A percentile compares a stretch with the other conserved stretches of the same genome.
phyloP scores from a whole-genome alignment of 2,888 invertebrate species.

The Chironomus tentans region DNA sequence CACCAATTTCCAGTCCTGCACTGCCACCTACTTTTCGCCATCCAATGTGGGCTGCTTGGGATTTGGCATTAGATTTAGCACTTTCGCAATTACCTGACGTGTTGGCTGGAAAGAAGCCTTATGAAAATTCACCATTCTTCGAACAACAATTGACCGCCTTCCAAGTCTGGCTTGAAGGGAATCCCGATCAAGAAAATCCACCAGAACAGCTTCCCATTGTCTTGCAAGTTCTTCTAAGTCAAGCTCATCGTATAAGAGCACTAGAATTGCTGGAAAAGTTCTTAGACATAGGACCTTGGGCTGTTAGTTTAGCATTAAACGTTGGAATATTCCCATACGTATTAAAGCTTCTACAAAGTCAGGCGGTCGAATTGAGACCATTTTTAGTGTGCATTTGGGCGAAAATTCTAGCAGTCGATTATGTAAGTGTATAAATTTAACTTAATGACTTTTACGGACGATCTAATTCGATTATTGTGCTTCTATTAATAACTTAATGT shows the following conservation, averaged over 20 bases:
- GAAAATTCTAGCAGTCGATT: constrained; percentile 93
- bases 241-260: constrained; percentile 85
- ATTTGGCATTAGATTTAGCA: constrained; percentile 89
- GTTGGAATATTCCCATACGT: constrained; percentile 99
- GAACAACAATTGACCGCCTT: constrained; percentile 97
- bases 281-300: constrained; percentile 91
- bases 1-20: constrained; percentile 86
- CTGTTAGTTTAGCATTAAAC: constrained; percentile 88
- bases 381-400: constrained; percentile 98
- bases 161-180: constrained; percentile 85
- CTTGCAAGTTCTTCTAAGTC: constrained; percentile 70
- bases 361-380: constrained; percentile 83
- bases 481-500: too few species aligned
- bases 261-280: constrained; percentile 88
- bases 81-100: constrained; percentile 80
- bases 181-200: constrained; percentile 44
- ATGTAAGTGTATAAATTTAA: too few species aligned
- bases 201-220: constrained; percentile 97
- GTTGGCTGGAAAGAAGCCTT: constrained; percentile 49
- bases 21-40: constrained; percentile 85
- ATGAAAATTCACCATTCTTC: constrained; percentile 83
- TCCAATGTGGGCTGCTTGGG: constrained; percentile 97
- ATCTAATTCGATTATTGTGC: too few species aligned
- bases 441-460: too few species aligned
- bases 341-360: constrained; percentile 89